Conservation (phyloP, 2,888 invertebrate species). For the Strigamia crassipes region DNA sequence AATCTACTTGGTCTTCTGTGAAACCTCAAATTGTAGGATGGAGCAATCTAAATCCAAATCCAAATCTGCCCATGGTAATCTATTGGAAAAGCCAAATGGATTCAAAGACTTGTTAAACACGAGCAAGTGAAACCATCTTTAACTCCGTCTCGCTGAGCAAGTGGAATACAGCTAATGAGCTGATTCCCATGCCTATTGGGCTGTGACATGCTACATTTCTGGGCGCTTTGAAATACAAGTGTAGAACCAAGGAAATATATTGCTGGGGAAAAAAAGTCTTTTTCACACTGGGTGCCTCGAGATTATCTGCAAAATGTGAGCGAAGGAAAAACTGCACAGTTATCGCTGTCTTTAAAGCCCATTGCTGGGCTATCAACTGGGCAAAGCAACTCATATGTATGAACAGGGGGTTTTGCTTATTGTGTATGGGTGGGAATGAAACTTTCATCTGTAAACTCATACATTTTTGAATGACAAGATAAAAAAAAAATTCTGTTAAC, state of each 20-base stretch:
- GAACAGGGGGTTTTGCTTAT: constrained; percentile 35
- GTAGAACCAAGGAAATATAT: not conserved
- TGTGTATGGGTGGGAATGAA: not conserved
- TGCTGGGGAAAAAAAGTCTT: not conserved
- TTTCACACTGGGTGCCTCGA: constrained; percentile 32
- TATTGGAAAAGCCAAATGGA: not conserved
- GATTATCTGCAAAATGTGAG: constrained; percentile 35
- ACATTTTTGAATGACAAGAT: constrained; percentile 23
- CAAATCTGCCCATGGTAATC: not conserved
- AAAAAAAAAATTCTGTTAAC: not conserved
- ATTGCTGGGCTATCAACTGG: constrained; percentile 14
- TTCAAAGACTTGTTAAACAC: not conserved
- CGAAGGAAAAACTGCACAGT: constrained; percentile 3
- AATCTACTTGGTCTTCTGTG: not conserved
- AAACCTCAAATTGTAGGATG: not conserved
- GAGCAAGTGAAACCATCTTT: not conserved
- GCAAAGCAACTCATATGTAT: constrained; percentile 33
- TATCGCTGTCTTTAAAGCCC: constrained; percentile 40
- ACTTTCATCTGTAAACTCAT: not conserved
- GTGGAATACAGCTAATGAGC: constrained; percentile 19
- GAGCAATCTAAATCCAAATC: not conserved
- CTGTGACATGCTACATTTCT: not conserved
- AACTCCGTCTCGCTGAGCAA: constrained; percentile 6
- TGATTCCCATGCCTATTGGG: constrained; percentile 32
- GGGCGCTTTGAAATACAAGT: constrained; percentile 8